These are phyloP conservation scores for Acridotheres tristis DNA, from an alignment of 2,797 vertebrate genomes.

Conservation along the genomic window DNA sequence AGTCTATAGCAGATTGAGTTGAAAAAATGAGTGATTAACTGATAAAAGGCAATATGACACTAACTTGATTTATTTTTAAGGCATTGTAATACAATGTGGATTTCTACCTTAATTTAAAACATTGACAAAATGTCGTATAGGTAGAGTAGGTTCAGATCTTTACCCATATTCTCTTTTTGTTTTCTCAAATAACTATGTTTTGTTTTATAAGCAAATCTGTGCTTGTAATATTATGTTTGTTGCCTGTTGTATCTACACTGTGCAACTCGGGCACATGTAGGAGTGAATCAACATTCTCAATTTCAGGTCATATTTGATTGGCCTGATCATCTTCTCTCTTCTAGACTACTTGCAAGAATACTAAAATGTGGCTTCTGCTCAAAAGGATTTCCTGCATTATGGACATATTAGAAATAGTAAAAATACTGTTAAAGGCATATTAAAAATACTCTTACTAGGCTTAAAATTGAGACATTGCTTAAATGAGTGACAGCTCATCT, in stretches of 20 bases:
- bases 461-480: not conserved
- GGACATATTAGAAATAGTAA: constrained; percentile 36
- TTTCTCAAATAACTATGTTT: not conserved
- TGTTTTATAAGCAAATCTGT: constrained; percentile 12
- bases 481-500: not conserved
- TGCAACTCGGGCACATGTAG: not conserved
- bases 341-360: not conserved
- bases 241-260: not conserved
- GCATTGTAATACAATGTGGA: not conserved
- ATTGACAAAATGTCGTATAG: not conserved
- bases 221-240: not conserved
- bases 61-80: not conserved
- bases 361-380: constrained; percentile 29
- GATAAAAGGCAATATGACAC: not conserved
- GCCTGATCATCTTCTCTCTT: not conserved
- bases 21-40: not conserved
- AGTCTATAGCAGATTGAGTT: not conserved
- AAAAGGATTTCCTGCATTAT: constrained; percentile 69
- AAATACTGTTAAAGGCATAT: not conserved
- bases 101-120: not conserved
- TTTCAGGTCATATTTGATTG: constrained; percentile 55
- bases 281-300: not conserved
- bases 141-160: not conserved
- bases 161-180: not conserved
- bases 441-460: constrained; percentile 35